Evolutionary conservation across 2,113 vertebrate genomes (phyloP).

Genomic region (Apodemus speciosus): DNA sequence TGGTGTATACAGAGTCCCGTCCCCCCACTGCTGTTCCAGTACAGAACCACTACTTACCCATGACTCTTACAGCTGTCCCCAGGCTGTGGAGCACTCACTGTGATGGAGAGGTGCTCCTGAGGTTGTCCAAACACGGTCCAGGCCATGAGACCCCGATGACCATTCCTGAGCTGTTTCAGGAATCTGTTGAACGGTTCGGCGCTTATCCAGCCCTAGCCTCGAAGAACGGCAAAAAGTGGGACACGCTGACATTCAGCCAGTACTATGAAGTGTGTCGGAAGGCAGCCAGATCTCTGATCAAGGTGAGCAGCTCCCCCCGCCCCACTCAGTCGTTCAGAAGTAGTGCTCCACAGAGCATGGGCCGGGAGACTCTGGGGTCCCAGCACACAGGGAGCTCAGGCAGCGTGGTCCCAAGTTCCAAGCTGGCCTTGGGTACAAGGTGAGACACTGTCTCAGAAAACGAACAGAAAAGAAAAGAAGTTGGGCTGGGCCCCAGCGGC

Average conservation of each 20-base stretch:
- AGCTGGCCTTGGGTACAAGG: neutral
- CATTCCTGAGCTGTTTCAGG: conserved; percentile 86
- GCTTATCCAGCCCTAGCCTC: conserved; percentile 86
- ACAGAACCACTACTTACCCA: neutral
- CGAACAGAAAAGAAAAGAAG: neutral
- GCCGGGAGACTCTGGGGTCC: neutral
- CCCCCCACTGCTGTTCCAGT: neutral
- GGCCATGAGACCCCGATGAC: conserved; percentile 89
- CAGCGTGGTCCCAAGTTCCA: neutral
- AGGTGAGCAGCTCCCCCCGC: conserved; percentile 83
- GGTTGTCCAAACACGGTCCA: conserved; percentile 85
- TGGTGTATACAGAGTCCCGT: too few relatives aligned
- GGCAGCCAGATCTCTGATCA: conserved; percentile 92
- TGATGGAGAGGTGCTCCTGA: conserved; percentile 88
- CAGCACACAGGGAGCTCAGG: neutral
- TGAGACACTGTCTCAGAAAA: neutral
- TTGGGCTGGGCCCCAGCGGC: neutral
- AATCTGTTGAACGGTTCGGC: conserved; percentile 83
- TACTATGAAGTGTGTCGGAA: conserved; percentile 91
- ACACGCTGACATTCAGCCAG: conserved; percentile 86
- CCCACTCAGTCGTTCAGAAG: neutral
- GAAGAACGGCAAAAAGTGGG: conserved; percentile 87
- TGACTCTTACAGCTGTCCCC: neutral
- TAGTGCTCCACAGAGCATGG: neutral
- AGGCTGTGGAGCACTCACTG: conserved; percentile 86